These are phyloP conservation scores for Mungos mungo DNA, from an alignment of 2,113 vertebrate species.

Conservation along the genomic window DNA sequence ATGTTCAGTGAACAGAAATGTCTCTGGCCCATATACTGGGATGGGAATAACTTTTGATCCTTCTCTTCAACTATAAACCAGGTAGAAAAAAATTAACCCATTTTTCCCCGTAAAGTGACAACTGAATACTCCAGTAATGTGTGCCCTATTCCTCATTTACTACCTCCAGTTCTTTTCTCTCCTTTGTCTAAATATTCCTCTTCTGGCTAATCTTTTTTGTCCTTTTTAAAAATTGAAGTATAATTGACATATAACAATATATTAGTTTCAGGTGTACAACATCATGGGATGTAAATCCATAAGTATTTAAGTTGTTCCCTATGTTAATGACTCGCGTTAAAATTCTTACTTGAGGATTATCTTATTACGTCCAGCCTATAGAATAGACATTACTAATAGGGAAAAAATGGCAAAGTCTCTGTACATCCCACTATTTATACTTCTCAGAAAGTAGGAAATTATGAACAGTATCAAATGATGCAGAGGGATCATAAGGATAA, in stretches of 20 bases:
- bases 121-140: neutral
- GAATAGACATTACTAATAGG: neutral
- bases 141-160: too few relatives aligned
- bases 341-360: neutral
- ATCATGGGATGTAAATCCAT: neutral
- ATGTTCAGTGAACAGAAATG: neutral
- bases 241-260: neutral
- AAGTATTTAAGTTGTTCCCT: neutral
- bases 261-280: neutral
- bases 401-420: neutral
- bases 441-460: neutral
- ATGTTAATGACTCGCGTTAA: neutral
- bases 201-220: neutral
- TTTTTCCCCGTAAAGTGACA: neutral
- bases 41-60: neutral
- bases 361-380: neutral
- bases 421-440: neutral
- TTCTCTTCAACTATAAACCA: neutral
- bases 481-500: neutral
- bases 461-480: neutral
- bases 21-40: neutral
- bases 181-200: neutral
- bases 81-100: neutral
- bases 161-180: neutral
- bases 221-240: neutral